These are phyloP conservation scores for Sigmodon hispidus DNA, from an alignment of 2,113 vertebrate species.

Conservation along the genomic window DNA sequence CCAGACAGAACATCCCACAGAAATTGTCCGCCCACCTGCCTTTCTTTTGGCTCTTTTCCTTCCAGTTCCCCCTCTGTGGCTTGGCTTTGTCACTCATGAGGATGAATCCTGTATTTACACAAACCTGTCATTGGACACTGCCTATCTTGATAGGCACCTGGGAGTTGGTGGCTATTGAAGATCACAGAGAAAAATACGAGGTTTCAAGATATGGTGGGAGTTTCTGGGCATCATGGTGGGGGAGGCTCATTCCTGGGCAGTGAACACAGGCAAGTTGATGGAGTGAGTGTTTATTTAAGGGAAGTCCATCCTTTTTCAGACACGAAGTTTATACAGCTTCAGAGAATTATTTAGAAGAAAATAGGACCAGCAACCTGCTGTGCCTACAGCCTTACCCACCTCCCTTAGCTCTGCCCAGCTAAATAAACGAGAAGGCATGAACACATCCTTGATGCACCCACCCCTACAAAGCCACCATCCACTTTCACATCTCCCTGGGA, in stretches of 20 bases:
- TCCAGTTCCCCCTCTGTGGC: neutral
- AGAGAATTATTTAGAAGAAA: constrained; percentile 86
- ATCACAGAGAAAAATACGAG: constrained; percentile 78
- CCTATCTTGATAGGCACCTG: constrained; percentile 58
- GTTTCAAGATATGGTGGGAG: constrained; percentile 69
- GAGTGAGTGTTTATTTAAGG: constrained; percentile 79
- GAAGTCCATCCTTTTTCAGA: constrained; percentile 83
- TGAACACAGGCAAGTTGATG: constrained; percentile 76
- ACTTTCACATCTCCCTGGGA: neutral
- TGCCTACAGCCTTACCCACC: constrained; percentile 57
- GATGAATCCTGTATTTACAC: constrained; percentile 43
- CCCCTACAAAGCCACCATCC: neutral
- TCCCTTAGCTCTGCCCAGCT: constrained; percentile 29
- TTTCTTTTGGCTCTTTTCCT: neutral
- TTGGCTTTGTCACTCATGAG: neutral
- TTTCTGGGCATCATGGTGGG: constrained; percentile 67
- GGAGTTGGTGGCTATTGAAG: constrained; percentile 64
- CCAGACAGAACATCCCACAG: neutral
- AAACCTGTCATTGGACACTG: constrained; percentile 69
- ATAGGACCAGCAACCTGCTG: constrained; percentile 78
- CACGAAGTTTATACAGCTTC: constrained; percentile 86
- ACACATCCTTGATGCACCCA: neutral
- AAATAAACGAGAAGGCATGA: neutral
- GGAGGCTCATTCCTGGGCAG: constrained; percentile 78
- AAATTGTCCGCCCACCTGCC: neutral